phyloP scores from a whole-genome alignment of 2,113 vertebrate species.

The Ailuropoda melanoleuca region DNA sequence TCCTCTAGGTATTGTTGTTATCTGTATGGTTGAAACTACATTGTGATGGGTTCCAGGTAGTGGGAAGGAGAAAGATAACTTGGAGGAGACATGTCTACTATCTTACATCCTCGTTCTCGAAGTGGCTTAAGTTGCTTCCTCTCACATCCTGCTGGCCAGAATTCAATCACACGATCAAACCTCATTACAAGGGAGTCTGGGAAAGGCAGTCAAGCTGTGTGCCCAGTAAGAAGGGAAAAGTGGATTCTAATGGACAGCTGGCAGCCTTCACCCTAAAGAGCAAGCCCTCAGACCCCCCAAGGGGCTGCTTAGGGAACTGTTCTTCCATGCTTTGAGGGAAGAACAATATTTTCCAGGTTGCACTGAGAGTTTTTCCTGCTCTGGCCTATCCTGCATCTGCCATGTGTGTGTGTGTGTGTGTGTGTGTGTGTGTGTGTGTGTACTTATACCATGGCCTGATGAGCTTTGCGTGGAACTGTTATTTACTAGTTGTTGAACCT shows the following conservation, averaged over 20 bases:
- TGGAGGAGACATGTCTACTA: background rate
- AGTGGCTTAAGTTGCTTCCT: background rate
- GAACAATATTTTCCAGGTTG: background rate
- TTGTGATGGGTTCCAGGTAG: background rate
- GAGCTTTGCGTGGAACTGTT: background rate
- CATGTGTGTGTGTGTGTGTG: background rate
- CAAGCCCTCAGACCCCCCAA: background rate
- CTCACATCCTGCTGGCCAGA: background rate
- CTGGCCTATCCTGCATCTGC: background rate
- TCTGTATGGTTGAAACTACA: background rate
- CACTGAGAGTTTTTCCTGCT: background rate
- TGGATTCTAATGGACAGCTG: background rate
- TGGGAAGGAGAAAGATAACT: background rate
- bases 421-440: too few species aligned
- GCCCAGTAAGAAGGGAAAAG: background rate
- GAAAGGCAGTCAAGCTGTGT: constrained; percentile 31
- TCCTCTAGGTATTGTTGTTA: background rate
- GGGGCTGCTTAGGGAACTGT: background rate
- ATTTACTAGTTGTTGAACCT: background rate
- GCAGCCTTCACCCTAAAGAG: background rate
- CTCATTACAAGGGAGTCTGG: background rate
- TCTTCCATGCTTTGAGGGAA: background rate
- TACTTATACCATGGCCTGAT: background rate
- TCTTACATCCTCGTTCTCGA: background rate
- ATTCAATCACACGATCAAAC: background rate